Base-by-base conservation (phyloP, 2,888 invertebrate genomes). In the Apamea epomidion region DNA sequence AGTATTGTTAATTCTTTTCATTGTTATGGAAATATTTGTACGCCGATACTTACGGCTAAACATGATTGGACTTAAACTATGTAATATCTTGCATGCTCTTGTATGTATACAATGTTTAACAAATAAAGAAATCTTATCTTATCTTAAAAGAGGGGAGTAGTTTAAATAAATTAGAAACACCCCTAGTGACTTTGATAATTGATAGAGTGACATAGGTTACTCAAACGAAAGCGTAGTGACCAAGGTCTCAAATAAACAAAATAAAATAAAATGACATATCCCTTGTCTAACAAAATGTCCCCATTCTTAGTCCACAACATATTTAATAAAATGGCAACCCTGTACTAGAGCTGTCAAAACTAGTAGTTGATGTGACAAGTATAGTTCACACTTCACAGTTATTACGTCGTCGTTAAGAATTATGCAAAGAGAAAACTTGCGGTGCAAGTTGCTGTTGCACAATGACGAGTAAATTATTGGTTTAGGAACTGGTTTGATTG, bases 401-500 rank as follows among this genome's bases (percentile, higher is more conserved):
- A 85, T 83, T 81, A 85, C 85, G 60, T 85, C 85, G 60, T 85
- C 42, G 65, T 21, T 74, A 42, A 21, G 80, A 60, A 64, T 83
- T 81, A 83, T 83, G 82, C 81, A 81, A 85, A 85, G 85, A 85
- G 82, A 83, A 82, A 83, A 80, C 64, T 70, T 58, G 58, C 82
- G 45, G 71, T 72, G 64, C 25, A 81, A 85, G 60, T 85, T 74
- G 85, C 74, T n/a, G 81, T 85, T 83, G 65, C 81, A 83, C 84
- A 78, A 81, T 83, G 62, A 54, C 68, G 25, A 25, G 68, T 54
- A 76, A 76, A 83, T 51, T 32, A 60, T 51, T 51, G 54, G 60
- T 16, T 76, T 68, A 54, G 14, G 25, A 76, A 83, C 51, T 75
- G 76, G 67, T 83, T 42, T 60, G 67, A 82, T 58, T 32, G 54